Evolutionary conservation across 2,797 vertebrate genomes (phyloP), one percentile per base, ranked within the genome.

Genomic region (Leucoraja ocellata): DNA sequence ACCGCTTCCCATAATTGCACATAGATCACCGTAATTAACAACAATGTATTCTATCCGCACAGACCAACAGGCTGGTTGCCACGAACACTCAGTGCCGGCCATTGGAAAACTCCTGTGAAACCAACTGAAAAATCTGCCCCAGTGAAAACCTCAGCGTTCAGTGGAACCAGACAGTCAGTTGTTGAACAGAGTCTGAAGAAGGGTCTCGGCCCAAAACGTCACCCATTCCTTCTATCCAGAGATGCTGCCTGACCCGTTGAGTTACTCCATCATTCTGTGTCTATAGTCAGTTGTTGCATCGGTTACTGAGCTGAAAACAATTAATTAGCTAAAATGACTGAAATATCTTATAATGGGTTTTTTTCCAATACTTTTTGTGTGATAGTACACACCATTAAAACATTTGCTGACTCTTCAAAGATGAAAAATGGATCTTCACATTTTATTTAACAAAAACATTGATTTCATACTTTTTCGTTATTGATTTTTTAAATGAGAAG

Each of bases 11-110:
- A 36, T 18, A 88, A 88, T 88, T 65, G 32, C 61, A 88, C n/a
- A 68, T 65, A 68, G 84, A 65, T 68, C 84, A 86, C 16, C 18
- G 23, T 68, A 88, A 88, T 88, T 88, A 88, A 36, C 84, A 68
- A 65, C 83, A 65, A 4, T n/a, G n/a, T n/a, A 2, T 18, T 36
- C 32, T 14, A 36, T 21, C 84, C 10, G 61, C 63, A 88, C 36
- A 68, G 18, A n/a, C 1, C 63, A 88, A 32, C 63, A 88, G 36
- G 16, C 46, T 5, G 32, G 28, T 10, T 68, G 61, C 16, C 83
- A 63, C 61, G 16, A n/a, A 9, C 5, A 16, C 5, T 65, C 84
- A 32, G 13, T 88, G 61, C 23, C 2, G n/a, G 10, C 61, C 18
- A n/a, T n/a, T 88, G 28, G 13, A 88, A 74, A 63, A 61, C 28